Base-by-base conservation (phyloP, 2,797 vertebrate genomes). In the Sebastes steindachneri region DNA sequence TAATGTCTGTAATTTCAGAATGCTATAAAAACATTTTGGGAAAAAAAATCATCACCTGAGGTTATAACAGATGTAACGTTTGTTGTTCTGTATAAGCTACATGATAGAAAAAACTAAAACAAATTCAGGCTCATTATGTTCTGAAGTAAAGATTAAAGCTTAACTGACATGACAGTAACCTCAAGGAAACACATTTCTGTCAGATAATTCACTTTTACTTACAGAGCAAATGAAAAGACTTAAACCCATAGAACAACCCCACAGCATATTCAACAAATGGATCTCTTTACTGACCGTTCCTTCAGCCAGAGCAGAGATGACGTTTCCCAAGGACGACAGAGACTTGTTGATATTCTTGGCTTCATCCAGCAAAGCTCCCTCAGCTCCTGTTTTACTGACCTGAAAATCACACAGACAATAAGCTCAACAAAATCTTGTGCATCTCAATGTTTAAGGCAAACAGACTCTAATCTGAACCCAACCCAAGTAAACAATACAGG, bases 341-440 rank as follows among this genome's bases (percentile, higher is more conserved):
- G 98, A 99, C 92, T 98, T 99, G 94, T 99, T 99, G 96, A 99
- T 99, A 90, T 99, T 99, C 94, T 99, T 99, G 58, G 98, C 98
- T 92, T 99, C 98, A 91, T 99, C 98, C 86, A 99, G 91, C 58
- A 99, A 95, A 12, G 98, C 97, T 86, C 98, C 98, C 94, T 99
- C 98, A 64, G 98, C 98, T 95, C 98, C 98, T 23, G 98, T 99
- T 97, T 99, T 99, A 96, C 98, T 98, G 94, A 99, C 98, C 98
- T 99, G 88, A 41, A 63, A 70, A 64, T 12, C 59, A 75, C 54
- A 82, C 0, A 62, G 15, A 86, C 15, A 54, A 35, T 0, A 71
- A 69, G 9, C 9, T 86, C 60, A 80, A 54, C 23, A 26, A 15
- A 4, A 23, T 5, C 21, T 5, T 2, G 3, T 9, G 15, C 21